Conservation (phyloP, 2,113 vertebrate genomes). For the Castor canadensis region DNA sequence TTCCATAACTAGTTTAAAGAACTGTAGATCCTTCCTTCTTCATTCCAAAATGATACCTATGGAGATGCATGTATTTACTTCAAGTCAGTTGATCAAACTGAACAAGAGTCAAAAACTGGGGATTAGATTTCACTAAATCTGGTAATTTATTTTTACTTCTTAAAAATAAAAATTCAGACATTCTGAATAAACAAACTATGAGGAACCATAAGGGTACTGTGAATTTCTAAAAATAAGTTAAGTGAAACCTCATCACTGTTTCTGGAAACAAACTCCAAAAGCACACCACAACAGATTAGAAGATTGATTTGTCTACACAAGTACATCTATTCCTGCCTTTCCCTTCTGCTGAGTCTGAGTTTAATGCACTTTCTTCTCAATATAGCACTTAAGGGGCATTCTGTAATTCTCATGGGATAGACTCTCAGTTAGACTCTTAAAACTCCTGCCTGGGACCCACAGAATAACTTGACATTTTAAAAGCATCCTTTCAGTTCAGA, state of each 20-base stretch:
- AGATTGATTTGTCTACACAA: not conserved
- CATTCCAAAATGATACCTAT: not conserved
- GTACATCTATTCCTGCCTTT: not conserved
- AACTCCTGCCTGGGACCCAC: not conserved
- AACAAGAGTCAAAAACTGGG: rapidly evolving
- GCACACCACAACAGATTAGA: not conserved
- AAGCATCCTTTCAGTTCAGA: not conserved
- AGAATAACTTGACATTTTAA: conserved; percentile 22
- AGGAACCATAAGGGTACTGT: no score
- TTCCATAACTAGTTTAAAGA: not conserved
- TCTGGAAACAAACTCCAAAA: not conserved
- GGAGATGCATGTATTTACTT: not conserved
- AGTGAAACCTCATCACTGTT: not conserved
- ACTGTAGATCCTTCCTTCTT: not conserved
- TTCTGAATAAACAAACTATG: not conserved
- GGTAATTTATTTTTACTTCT: not conserved
- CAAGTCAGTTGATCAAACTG: not conserved
- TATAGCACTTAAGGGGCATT: not conserved
- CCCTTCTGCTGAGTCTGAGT: not conserved
- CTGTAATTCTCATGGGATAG: not conserved
- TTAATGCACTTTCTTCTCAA: not conserved
- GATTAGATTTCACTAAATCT: not conserved
- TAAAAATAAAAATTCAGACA: not conserved
- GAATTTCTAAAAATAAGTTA: not conserved
- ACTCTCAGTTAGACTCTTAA: not conserved